Evolutionary conservation across 2,797 vertebrate genomes (phyloP).

Genomic region (Myotis daubentonii): DNA sequence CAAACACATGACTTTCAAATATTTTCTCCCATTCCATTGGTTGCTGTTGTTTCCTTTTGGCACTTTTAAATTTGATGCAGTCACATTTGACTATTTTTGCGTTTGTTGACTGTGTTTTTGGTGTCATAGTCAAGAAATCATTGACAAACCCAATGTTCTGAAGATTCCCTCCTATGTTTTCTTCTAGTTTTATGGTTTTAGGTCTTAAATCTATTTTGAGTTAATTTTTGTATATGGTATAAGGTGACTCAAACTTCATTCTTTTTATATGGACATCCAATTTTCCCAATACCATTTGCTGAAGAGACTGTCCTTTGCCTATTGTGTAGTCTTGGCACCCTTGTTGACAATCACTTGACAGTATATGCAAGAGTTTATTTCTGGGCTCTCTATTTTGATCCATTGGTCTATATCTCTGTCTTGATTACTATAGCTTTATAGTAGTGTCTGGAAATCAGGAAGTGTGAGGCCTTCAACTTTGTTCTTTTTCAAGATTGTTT

Average conservation of each 20-base stretch:
- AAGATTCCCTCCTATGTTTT: neutral
- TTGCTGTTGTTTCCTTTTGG: neutral
- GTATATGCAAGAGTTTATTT: neutral
- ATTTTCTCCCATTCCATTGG: neutral
- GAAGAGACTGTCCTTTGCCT: neutral
- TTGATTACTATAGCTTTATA: neutral
- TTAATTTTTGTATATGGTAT: neutral
- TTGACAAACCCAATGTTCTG: neutral
- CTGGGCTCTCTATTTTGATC: neutral
- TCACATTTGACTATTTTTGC: neutral
- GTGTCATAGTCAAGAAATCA: neutral
- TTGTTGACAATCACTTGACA: neutral
- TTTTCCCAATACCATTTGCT: neutral
- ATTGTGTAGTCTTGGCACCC: neutral
- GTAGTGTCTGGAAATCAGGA: neutral
- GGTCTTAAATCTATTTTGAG: neutral
- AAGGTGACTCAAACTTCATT: neutral
- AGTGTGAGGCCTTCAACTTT: neutral
- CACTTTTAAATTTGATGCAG: neutral
- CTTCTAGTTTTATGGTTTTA: neutral
- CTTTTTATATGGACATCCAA: neutral
- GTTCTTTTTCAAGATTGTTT: constrained; percentile 18
- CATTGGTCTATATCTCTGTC: neutral
- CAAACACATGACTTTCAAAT: neutral
- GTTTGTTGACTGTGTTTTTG: neutral